Evolutionary conservation across 1,140 invertebrate genomes (phyloP), one percentile per base, ranked within the genome.

Genomic region (Drosophila baimaii): DNA sequence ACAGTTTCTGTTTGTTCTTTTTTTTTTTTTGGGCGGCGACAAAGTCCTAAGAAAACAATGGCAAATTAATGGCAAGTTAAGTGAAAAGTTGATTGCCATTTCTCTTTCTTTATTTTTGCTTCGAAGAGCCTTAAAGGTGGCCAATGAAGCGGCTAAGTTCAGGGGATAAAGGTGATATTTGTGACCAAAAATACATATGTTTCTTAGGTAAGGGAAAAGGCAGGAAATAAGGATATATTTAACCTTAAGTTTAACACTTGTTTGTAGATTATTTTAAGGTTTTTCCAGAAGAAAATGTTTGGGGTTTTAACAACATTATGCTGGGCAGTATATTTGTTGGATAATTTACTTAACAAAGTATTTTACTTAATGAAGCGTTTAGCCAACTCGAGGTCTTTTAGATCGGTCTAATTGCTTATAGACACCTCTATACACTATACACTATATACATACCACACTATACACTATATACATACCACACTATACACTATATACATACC

Each of bases 41-140:
- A 70, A 57, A 71, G 68, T 56, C 65, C 68, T 56, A 71, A 69
- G 68, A 71, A 71, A 71, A 71, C 68, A 71, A 58, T 71, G 65
- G 43, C 25, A 39, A 71, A 71, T 71, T 71, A 71, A 71, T 71
- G 68, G 68, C 33, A 71, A 71, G 66, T 71, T 71, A 71, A 71
- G 68, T 71, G 68, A 47, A 71, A 71, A 71, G 68, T 71, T 71
- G 41, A 71, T 58, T 57, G 51, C 61, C 35, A 33, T 47, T 29
- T 21, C 3, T 5, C 3, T 13, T 0, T 43, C 25, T 58, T 21
- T 31, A 47, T n/a, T 57, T 13, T 21, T 8, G 10, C 15, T 15
- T 56, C 43, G 46, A 15, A 2, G 39, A 44, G 5, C 37, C n/a
- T 62, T 54, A 29, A 44, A 66, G 29, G n/a, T 35, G 39, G 31